Percentiles rank a stretch among this genome's conserved stretches.
phyloP scores from a whole-genome alignment of 1,140 invertebrate species.

The Caerostris extrusa region DNA sequence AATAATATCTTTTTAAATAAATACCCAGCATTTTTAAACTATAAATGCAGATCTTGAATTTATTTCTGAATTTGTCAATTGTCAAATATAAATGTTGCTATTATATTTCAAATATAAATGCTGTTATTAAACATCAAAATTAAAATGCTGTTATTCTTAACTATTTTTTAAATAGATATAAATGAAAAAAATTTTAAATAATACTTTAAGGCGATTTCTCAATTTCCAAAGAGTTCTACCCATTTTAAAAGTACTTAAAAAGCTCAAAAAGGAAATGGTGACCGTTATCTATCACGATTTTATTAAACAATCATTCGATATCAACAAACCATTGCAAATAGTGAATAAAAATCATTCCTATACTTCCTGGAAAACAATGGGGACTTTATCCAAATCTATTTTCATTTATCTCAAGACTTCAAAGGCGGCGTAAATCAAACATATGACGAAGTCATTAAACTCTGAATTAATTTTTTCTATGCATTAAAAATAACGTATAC shows the following conservation, averaged over 20 bases:
- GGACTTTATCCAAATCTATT: neutral
- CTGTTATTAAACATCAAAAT: no score
- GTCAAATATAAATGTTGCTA: no score
- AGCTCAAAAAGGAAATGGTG: neutral
- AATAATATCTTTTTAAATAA: no score
- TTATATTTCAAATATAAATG: no score
- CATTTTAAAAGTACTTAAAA: no score
- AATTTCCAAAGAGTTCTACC: neutral
- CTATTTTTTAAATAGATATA: no score
- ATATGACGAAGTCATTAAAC: neutral
- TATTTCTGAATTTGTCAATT: no score
- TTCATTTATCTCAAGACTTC: neutral
- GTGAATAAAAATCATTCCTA: neutral
- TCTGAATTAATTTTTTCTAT: neutral
- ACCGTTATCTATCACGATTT: neutral
- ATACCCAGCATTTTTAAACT: no score
- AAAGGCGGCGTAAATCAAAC: neutral
- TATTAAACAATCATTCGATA: neutral
- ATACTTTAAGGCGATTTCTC: neutral
- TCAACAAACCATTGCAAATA: neutral
- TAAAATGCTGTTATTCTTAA: no score
- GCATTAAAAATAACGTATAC: no score
- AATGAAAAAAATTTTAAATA: neutral
- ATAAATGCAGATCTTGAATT: no score
- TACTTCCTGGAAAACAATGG: conserved; percentile 1